Conservation (phyloP, 2,888 invertebrate species). For the Drepanosiphum platanoidis region DNA sequence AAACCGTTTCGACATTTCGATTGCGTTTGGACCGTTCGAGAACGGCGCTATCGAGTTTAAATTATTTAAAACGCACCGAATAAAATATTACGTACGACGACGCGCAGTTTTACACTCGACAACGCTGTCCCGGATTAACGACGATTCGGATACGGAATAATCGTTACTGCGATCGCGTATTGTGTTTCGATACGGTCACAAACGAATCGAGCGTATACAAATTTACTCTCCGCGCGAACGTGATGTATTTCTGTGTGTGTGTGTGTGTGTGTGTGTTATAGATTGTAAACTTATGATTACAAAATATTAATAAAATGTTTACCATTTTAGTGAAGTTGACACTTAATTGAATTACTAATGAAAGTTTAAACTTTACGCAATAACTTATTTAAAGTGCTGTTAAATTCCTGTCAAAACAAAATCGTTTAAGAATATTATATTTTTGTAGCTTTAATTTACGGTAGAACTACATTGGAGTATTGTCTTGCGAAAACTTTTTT, state of each 20-base stretch:
- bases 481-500: neutral
- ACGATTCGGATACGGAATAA: neutral
- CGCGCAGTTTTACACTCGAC: neutral
- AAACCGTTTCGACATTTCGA: neutral
- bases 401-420: constrained; percentile 8
- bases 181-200: neutral
- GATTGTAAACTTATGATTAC: neutral
- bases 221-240: neutral
- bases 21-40: neutral
- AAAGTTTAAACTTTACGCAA: neutral
- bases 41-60: neutral
- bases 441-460: neutral
- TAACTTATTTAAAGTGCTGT: constrained; percentile 1
- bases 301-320: constrained; percentile 22
- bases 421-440: constrained; percentile 5
- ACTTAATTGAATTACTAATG: constrained; percentile 6
- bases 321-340: neutral
- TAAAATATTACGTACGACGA: too few species aligned
- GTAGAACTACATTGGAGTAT: neutral
- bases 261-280: too few species aligned
- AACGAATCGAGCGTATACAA: neutral
- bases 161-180: neutral
- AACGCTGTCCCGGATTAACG: neutral
- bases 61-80: too few species aligned
- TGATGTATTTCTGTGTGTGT: neutral